Percentiles rank a stretch among this genome's conserved stretches.
Conservation (phyloP, 2,888 invertebrate genomes). For the Metellina segmentata region DNA sequence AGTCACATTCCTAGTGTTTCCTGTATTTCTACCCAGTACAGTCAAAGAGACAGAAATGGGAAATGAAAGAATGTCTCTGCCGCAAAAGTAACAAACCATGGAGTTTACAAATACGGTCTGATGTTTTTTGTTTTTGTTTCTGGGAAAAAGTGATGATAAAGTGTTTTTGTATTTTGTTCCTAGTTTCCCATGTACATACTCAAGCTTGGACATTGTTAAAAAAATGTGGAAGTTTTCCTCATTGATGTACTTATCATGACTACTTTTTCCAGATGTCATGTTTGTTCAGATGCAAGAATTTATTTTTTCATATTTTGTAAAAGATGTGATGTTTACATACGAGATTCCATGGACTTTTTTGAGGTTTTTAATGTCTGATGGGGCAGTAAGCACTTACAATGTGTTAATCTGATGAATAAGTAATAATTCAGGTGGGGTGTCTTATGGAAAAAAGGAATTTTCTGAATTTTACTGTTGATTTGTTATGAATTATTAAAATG, state of each 20-base stretch:
- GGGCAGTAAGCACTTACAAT: constrained; percentile 31
- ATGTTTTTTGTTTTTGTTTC: constrained; percentile 23
- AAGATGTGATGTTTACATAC: constrained; percentile 55
- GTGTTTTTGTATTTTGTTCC: constrained; percentile 73
- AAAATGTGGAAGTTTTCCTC: neutral
- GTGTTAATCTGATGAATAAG: neutral
- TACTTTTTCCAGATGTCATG: constrained; percentile 51
- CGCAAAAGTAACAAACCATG: neutral
- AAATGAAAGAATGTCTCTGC: neutral
- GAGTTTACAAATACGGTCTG: neutral
- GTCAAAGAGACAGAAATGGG: neutral
- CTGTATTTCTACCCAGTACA: neutral
- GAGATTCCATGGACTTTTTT: constrained; percentile 43
- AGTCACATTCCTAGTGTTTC: constrained; percentile 40
- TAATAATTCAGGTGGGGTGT: neutral
- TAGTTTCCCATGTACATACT: constrained; percentile 64
- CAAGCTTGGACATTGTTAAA: constrained; percentile 12
- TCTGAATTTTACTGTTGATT: neutral
- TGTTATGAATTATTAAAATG: neutral
- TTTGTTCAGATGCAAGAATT: constrained; percentile 68
- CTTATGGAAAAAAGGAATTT: neutral
- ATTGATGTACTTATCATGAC: constrained; percentile 49
- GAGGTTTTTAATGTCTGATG: constrained; percentile 48
- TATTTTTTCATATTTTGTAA: constrained; percentile 74
- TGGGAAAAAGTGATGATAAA: constrained; percentile 42